Evolutionary conservation across 92 coral and sea anemone species (phyloP), one percentile per base, ranked within the genome.

Genomic region (Phenganax subtilis): DNA sequence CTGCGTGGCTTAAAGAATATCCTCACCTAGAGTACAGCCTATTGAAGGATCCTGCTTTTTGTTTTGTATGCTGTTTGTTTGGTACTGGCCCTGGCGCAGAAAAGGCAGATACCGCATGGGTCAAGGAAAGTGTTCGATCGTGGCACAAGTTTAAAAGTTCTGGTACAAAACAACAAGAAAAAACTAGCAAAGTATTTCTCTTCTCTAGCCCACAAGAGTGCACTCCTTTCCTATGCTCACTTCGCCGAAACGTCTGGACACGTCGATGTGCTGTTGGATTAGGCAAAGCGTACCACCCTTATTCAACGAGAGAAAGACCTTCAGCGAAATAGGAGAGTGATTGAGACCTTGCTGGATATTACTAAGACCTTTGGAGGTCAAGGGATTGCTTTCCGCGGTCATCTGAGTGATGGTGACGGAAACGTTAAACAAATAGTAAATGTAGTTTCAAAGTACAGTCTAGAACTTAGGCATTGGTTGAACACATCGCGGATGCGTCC

Each of bases 321-420:
- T 17, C 30, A 29, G 9, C 75, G 56, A 5, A 70, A 70, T 25
- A 70, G 75, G 44, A 25, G 16, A 30, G 56, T 25, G 2, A 30
- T 70, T 10, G 30, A 70, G 30, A 68, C 29, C 11, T 28, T 11
- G 73, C 53, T 68, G 12, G 73, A 68, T 44, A 28, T 68, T 44
- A 68, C 75, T 4, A 70, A 25, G 29, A 70, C 75, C 8, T 31
- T 70, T 30, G 75, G 44, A 51, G 53, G 75, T 16, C 75, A 70
- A 56, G 60, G 60, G 10, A 56, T 56, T 56, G 60, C 60, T 8
- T 56, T 56, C 15, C 9, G 60, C 9, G 60, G 60, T 8, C 10
- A 56, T 8, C 10, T 14, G 15, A 56, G 60, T 56, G 60, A 56
- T 14, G 10, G 15, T 8, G 15, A 56, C 15, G 60, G 60, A 56